Conservation (phyloP, 2,797 vertebrate species). For the Macropodus opercularis region DNA sequence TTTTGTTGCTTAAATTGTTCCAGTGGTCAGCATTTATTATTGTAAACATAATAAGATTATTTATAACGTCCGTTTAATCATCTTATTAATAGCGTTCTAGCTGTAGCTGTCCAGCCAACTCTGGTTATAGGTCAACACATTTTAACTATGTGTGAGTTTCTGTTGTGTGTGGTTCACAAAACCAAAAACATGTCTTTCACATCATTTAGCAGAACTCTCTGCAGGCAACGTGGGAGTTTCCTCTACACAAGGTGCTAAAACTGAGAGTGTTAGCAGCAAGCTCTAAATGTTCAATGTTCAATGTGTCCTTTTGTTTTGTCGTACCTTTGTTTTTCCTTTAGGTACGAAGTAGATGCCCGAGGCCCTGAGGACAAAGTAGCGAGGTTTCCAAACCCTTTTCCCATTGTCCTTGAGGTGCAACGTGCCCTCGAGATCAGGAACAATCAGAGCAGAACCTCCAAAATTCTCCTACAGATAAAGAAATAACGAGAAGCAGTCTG, state of each 20-base stretch:
- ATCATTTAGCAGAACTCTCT: not conserved
- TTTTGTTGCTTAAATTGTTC: too few species aligned
- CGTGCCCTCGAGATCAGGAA: constrained; percentile 89
- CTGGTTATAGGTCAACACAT: too few species aligned
- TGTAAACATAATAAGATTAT: too few species aligned
- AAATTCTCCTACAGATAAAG: constrained; percentile 88
- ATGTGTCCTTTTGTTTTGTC: constrained; percentile 7
- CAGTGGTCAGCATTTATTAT: too few species aligned
- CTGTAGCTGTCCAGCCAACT: too few species aligned
- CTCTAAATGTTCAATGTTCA: not conserved
- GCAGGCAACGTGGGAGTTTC: not conserved
- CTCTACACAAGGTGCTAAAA: not conserved
- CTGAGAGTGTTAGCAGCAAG: not conserved
- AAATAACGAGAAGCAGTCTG: too few species aligned
- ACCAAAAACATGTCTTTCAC: not conserved
- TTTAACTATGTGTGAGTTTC: not conserved
- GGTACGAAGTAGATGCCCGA: constrained; percentile 95
- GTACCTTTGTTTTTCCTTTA: constrained; percentile 95
- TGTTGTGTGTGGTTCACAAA: not conserved
- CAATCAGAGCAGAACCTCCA: constrained; percentile 83
- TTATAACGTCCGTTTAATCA: too few species aligned
- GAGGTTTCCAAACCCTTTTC: constrained; percentile 91
- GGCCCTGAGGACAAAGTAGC: constrained; percentile 90
- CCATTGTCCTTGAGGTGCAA: constrained; percentile 92
- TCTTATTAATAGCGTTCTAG: too few species aligned